phyloP scores from a whole-genome alignment of 2,113 vertebrate species.

The Brachypteracias leptosomus region DNA sequence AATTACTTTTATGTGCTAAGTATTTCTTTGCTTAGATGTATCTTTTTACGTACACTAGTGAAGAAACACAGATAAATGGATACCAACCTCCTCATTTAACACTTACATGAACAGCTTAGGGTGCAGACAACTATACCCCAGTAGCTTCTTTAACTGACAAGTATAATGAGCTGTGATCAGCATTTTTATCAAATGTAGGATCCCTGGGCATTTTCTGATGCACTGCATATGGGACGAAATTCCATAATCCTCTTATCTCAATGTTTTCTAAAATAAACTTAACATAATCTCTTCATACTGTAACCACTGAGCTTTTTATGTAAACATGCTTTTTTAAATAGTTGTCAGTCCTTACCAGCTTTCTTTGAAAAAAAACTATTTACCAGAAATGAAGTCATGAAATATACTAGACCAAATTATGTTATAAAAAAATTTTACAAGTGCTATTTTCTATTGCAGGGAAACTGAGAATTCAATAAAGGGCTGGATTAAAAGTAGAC shows the following conservation, averaged over 20 bases:
- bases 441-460: neutral
- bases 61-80: slow-evolving; percentile 21
- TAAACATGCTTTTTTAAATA: neutral
- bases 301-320: neutral
- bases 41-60: neutral
- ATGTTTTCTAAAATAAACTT: slow-evolving; percentile 2
- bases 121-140: neutral
- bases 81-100: neutral
- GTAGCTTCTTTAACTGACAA: slow-evolving; percentile 57
- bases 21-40: neutral
- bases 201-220: slow-evolving; percentile 15
- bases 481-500: neutral
- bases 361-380: neutral
- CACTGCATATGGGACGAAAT: neutral
- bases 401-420: neutral
- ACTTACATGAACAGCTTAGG: neutral
- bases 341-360: neutral
- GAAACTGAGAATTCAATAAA: neutral
- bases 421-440: neutral
- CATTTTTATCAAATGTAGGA: slow-evolving; percentile 36
- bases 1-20: neutral
- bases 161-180: slow-evolving; percentile 46
- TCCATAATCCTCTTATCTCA: slow-evolving; percentile 10
- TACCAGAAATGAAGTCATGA: neutral
- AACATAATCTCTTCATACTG: slow-evolving; percentile 6